A percentile compares a stretch with the other conserved stretches of the same genome.
Evolutionary conservation across 2,797 vertebrate genomes (phyloP).

Genomic region (Silurus aristotelis): DNA sequence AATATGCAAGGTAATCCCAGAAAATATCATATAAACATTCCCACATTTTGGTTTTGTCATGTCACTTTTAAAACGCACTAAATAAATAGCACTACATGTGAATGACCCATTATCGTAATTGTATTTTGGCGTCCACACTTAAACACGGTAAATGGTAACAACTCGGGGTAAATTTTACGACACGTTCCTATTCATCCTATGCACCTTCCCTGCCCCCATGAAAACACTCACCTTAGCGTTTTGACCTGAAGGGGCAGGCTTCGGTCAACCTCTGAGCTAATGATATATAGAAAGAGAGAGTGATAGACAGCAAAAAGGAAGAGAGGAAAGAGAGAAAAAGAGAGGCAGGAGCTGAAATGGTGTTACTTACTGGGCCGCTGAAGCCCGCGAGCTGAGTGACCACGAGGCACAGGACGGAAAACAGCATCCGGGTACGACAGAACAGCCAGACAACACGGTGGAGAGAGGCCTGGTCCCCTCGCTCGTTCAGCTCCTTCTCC

Average conservation of each 20-base stretch:
- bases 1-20: constrained; percentile 1
- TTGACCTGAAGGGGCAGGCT: constrained; percentile 49
- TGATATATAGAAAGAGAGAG: constrained; percentile 49
- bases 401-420: constrained; percentile 91
- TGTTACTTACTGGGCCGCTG: constrained; percentile 92
- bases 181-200: constrained; percentile 37
- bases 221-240: constrained; percentile 61
- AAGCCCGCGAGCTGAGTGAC: constrained; percentile 92
- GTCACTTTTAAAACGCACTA: constrained; percentile 54
- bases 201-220: constrained; percentile 50
- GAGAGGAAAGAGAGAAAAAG: constrained; percentile 42
- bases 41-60: constrained; percentile 26
- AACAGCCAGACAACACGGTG: constrained; percentile 84
- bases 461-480: constrained; percentile 82
- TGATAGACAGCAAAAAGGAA: constrained; percentile 47
- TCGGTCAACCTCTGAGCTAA: constrained; percentile 43
- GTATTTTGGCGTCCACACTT: constrained; percentile 28
- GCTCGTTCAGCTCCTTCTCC: constrained; percentile 81
- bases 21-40: neutral
- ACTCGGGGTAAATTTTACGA: constrained; percentile 24
- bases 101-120: constrained; percentile 16
- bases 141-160: constrained; percentile 32
- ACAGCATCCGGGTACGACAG: constrained; percentile 86
- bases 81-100: constrained; percentile 36
- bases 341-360: constrained; percentile 55